Conservation (phyloP, 2,797 vertebrate genomes). For the Coranthus polyacanthus region DNA sequence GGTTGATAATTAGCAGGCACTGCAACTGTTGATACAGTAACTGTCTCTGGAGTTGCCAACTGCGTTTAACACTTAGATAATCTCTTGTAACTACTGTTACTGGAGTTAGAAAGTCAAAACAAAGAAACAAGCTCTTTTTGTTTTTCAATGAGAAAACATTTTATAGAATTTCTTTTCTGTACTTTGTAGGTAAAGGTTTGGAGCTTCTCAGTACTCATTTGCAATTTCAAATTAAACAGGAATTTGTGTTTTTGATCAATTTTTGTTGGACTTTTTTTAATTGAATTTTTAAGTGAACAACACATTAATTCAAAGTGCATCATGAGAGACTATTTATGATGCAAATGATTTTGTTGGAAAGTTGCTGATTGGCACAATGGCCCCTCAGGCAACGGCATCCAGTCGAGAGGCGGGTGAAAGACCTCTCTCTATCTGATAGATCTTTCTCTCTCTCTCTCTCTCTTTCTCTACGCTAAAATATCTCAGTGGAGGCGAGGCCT, state of each 20-base stretch:
- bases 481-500: constrained; percentile 67
- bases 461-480: constrained; percentile 62
- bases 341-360: constrained; percentile 75
- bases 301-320: constrained; percentile 75
- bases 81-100: constrained; percentile 46
- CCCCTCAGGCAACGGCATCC: constrained; percentile 69
- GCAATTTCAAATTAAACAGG: constrained; percentile 42
- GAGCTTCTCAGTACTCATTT: too few species aligned
- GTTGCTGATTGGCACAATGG: constrained; percentile 75
- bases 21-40: constrained; percentile 42
- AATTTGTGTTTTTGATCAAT: constrained; percentile 44
- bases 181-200: too few species aligned
- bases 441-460: constrained; percentile 50
- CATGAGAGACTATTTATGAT: constrained; percentile 75
- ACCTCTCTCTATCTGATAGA: constrained; percentile 67
- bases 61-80: constrained; percentile 53
- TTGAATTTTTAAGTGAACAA: constrained; percentile 51
- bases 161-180: constrained; percentile 21
- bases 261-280: constrained; percentile 49
- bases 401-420: constrained; percentile 64
- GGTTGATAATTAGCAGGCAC: constrained; percentile 70
- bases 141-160: constrained; percentile 29
- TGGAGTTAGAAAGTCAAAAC: constrained; percentile 40
- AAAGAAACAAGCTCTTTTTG: constrained; percentile 18
- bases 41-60: constrained; percentile 42